Conservation (phyloP, 2,113 vertebrate genomes). For the Ia io region DNA sequence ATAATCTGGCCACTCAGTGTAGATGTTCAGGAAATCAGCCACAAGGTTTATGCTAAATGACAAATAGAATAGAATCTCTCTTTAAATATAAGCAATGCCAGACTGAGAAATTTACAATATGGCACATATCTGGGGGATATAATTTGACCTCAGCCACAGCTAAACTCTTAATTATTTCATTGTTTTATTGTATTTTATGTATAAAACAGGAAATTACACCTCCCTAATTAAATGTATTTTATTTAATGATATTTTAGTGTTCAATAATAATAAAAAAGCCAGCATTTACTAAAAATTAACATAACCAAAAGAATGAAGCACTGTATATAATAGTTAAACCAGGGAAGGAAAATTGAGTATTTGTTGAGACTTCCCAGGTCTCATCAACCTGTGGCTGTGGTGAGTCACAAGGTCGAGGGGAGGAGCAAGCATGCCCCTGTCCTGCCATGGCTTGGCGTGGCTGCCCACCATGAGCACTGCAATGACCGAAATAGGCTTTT, state of each 20-base stretch:
- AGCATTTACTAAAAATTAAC: background rate
- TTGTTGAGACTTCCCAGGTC: background rate
- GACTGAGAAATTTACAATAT: accelerated
- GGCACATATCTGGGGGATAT: too few species aligned
- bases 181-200: background rate
- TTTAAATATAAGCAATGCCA: background rate
- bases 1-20: too few species aligned
- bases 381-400: background rate
- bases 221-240: background rate
- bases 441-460: background rate
- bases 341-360: background rate
- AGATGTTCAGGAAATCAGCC: background rate
- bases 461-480: background rate
- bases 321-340: background rate
- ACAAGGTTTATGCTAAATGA: background rate
- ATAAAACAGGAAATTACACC: background rate
- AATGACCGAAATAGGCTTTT: background rate
- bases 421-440: accelerated
- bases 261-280: background rate
- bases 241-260: background rate
- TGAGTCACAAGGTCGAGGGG: accelerated
- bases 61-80: background rate
- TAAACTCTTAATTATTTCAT: background rate
- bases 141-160: background rate
- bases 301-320: background rate